Evolutionary conservation across 2,113 vertebrate species (phyloP), one percentile per base, ranked within the genome.

Genomic region (Ginglymostoma cirratum): DNA sequence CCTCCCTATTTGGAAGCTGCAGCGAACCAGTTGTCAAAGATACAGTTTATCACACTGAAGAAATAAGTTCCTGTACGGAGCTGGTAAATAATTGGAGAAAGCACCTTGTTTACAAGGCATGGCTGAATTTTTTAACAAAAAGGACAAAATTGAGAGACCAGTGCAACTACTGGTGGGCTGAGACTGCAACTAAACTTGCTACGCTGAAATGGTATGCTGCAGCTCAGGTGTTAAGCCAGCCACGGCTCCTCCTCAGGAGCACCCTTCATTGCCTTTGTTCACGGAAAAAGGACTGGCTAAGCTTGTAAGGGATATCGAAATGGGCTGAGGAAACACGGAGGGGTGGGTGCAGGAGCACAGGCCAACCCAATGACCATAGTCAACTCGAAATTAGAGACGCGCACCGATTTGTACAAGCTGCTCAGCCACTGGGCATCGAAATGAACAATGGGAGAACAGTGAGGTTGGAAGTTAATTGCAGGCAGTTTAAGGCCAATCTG

Each of bases 1-100:
- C 89, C 89, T 67, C 61, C 89, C 89, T 38, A 34, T 92, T 66
- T 92, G 55, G 55, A 93, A 93, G 89, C 89, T 93, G 89, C 89
- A 93, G 87, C 10, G 34, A 93, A 67, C 89, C 61, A 67, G 5
- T 93, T 93, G 89, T 93, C 89, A 67, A 93, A 93, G 55, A 67
- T 66, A 93, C 89, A 93, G 21, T 93, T n/a, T 92, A 92, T 92
- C 89, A 92, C 65, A 92, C 19, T 92, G 86, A 89, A 92, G 55
- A 65, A 92, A 65, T 34, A 80, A 23, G 7, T 0, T 61, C 89
- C 65, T 67, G n/a, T 83, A 21, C 17, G 55, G 52, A 92, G 87
- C 87, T 92, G 87, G 55, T 92, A 92, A 90, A 92, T 92, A 93
- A 34, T 61, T 65, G 61, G 89, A 92, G n/a, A 92, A 92, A 93